These are phyloP conservation scores for Bursaphelenchus mucronatus DNA, from an alignment of 1,140 invertebrate genomes.

Conservation along the genomic window DNA sequence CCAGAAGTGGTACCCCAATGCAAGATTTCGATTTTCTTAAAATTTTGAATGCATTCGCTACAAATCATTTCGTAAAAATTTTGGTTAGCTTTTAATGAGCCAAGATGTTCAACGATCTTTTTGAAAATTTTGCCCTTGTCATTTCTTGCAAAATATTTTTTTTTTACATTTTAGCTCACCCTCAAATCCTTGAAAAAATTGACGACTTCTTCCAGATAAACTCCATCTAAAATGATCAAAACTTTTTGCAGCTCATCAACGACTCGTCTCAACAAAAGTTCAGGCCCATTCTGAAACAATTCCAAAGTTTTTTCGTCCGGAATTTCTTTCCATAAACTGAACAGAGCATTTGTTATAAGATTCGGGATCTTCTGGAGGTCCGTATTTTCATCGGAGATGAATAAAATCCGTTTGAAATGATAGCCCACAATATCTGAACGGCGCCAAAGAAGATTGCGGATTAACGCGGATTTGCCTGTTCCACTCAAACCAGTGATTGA, in stretches of 20 bases:
- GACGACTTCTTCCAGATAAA: constrained; percentile 6
- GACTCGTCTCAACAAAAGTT: constrained; percentile 8
- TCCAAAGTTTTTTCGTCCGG: constrained; percentile 8
- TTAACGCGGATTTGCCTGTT: background rate
- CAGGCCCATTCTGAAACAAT: constrained; percentile 7
- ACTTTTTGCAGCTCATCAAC: background rate
- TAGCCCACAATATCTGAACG: constrained; percentile 15
- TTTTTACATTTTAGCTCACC: background rate
- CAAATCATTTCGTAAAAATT: too few species aligned
- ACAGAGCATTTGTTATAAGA: constrained; percentile 5
- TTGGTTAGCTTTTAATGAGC: too few species aligned
- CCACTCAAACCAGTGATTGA: constrained; percentile 11
- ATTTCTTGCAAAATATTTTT: too few species aligned
- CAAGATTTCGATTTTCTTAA: too few species aligned
- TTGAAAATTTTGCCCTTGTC: too few species aligned
- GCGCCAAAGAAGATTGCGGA: background rate
- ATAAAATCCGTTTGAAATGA: constrained; percentile 13
- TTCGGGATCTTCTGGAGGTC: background rate
- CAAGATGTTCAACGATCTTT: too few species aligned
- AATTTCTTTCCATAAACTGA: background rate
- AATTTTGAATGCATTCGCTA: too few species aligned
- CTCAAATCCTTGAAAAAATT: constrained; percentile 17
- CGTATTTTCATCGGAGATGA: constrained; percentile 12
- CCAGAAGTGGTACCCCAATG: too few species aligned
- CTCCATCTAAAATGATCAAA: constrained; percentile 14